Evolutionary conservation across 2,113 vertebrate genomes (phyloP), one percentile per base, ranked within the genome.

Genomic region (Hippocampus comes): DNA sequence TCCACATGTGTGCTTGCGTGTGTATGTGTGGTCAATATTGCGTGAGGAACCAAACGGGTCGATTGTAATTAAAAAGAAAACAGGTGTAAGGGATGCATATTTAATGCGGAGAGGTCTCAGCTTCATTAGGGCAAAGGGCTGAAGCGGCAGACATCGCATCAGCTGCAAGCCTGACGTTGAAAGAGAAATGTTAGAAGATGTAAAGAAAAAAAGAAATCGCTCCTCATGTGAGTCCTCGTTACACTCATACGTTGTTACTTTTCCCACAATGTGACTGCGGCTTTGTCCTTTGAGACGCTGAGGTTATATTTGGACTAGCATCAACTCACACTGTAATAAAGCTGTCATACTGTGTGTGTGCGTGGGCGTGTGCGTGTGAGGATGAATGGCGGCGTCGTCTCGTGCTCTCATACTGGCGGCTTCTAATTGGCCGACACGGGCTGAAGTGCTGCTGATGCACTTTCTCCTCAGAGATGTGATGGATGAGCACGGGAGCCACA

Each of bases 391-490:
- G 80, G 83, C 82, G 82, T 85, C 34, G 84, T 88, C 85, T 87
- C 25, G 46, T 69, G 70, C 84, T 67, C 78, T 78, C 27, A 71
- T 76, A 79, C 86, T 82, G 80, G 79, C 82, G 72, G 77, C 70
- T 77, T 75, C 87, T 91, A 91, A 91, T 91, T 90, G 89, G 85
- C 84, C 84, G 68, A 78, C 74, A 18, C 41, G 3, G 83, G 78
- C 84, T 85, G 88, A 90, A 91, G 85, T 90, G 89, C 88, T 89
- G 88, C 82, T 74, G 74, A 70, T 82, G 90, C 89, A 90, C 81
- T 88, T 90, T 84, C 82, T 87, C 73, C 78, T 84, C 85, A 87
- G 82, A 74, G 79, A 88, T 78, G 80, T 73, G 73, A 81, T 49
- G 71, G 76, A 77, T 68, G 70, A 71, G 55, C 18, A 56, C 25